Evolutionary conservation across 1,140 invertebrate genomes (phyloP), one percentile per base, ranked within the genome.

Genomic region (Drosophila azteca): DNA sequence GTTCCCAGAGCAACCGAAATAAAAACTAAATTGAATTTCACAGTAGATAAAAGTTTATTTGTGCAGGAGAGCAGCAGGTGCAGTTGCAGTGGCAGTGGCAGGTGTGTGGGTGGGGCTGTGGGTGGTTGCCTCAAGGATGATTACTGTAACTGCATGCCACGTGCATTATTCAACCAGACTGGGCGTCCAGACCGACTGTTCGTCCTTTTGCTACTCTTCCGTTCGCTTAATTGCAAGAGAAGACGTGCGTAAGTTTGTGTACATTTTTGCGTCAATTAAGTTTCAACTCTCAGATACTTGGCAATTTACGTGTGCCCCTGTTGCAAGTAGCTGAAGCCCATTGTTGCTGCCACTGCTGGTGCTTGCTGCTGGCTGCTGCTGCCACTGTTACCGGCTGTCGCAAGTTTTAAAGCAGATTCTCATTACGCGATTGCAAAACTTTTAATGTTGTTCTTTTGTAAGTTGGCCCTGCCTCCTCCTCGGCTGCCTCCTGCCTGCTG

Each of bases 391-490:
- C 65, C 52, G 83, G 53, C 83, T 89, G 84, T 77, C 79, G 83
- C 85, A 89, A 89, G 77, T 84, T 89, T 89, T 89, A 89, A 89
- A 89, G 85, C 84, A 89, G 84, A 89, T 89, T 89, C 84, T 89
- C 84, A 89, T 89, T 89, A 89, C 85, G 84, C 84, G 84, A 89
- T 89, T 89, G 84, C 76, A 72, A 89, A 89, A 89, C 73, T 89
- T 89, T 89, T 89, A 89, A 89, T 89, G 84, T 83, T 90, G 76
- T 88, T 89, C 85, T 89, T 89, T 89, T 88, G 79, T 83, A 88
- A 87, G 79, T 88, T 87, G 84, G 74, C 78, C 65, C 71, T 82
- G 64, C 67, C 7, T 31, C 20, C 48, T 9, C 20, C 15, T 46
- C 31, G 8, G 39, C 35, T 54, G 62, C 71, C 17, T n/a, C n/a